phyloP scores from a whole-genome alignment of 2,888 invertebrate genomes.

The Norana najaformis region DNA sequence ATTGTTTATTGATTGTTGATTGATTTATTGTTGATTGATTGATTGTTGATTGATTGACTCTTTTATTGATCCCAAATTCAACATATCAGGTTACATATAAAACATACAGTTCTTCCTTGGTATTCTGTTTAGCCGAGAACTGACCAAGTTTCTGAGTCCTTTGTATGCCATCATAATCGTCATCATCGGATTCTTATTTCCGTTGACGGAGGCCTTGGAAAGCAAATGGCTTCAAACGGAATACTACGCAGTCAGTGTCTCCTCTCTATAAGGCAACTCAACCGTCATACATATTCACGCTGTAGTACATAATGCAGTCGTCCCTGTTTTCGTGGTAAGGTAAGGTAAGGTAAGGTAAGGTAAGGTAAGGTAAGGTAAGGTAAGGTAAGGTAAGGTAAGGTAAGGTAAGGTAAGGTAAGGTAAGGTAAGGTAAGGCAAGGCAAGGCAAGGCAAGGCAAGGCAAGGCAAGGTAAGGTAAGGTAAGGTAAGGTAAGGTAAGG shows the following conservation, averaged over 20 bases:
- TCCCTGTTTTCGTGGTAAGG: too few relatives aligned
- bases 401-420: neutral
- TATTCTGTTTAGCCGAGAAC: constrained; percentile 22
- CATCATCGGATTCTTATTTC: constrained; percentile 38
- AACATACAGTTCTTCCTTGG: too few relatives aligned
- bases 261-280: neutral
- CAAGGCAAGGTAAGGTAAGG: too few relatives aligned
- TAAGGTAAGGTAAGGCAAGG: neutral
- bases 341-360: too few relatives aligned
- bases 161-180: constrained; percentile 35
- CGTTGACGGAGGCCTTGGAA: constrained; percentile 37
- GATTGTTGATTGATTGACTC: too few relatives aligned
- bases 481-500: too few relatives aligned
- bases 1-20: too few relatives aligned
- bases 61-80: too few relatives aligned
- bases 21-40: neutral
- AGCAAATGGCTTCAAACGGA: constrained; percentile 35
- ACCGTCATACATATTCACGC: neutral
- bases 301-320: too few relatives aligned
- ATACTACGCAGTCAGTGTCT: constrained; percentile 32
- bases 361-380: neutral
- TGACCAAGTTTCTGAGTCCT: constrained; percentile 23
- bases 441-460: too few relatives aligned
- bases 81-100: too few relatives aligned
- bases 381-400: neutral